These are phyloP conservation scores for Drosophila neonasuta DNA, from an alignment of 2,888 invertebrate genomes.

Conservation along the genomic window DNA sequence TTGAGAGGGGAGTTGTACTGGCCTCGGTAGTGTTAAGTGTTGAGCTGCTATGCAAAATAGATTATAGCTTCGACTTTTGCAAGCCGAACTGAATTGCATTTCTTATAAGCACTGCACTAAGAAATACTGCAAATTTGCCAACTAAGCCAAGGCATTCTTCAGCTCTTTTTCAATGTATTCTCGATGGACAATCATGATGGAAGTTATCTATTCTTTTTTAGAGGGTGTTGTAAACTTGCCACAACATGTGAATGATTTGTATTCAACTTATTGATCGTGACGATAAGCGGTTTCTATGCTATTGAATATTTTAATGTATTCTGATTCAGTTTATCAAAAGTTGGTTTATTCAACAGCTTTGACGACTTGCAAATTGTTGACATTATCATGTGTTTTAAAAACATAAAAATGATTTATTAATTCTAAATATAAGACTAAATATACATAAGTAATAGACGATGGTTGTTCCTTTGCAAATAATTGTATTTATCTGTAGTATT, in stretches of 20 bases:
- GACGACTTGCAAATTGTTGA: not conserved
- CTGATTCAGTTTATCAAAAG: not conserved
- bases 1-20: conserved; percentile 3
- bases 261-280: not conserved
- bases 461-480: not conserved
- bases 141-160: conserved; percentile 5
- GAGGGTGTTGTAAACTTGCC: not conserved
- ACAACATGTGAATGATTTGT: not conserved
- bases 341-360: not conserved
- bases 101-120: conserved; percentile 6
- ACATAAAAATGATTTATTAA: no score
- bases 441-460: no score
- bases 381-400: not conserved
- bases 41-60: conserved; percentile 67
- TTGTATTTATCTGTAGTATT: conserved; percentile 8
- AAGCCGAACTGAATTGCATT: conserved; percentile 28
- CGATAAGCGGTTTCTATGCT: not conserved
- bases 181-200: not conserved
- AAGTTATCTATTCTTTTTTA: not conserved
- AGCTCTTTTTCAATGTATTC: not conserved
- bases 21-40: conserved; percentile 39
- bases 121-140: conserved; percentile 5
- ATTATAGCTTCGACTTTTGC: conserved; percentile 47
- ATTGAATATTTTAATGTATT: not conserved
- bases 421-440: no score